Evolutionary conservation across 2,797 vertebrate genomes (phyloP).

Genomic region (Argya squamiceps): DNA sequence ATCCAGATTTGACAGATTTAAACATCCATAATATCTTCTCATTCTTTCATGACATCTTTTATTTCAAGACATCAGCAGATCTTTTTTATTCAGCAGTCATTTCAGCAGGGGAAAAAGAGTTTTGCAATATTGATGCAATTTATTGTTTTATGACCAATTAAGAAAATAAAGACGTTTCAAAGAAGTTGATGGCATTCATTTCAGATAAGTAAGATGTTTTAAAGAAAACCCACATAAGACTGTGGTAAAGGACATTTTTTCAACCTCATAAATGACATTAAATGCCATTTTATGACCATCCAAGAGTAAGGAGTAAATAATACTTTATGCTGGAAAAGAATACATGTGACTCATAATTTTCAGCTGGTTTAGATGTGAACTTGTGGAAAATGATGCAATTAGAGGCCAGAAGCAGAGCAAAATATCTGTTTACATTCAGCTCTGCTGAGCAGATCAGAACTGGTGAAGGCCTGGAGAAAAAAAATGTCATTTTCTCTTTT

Average conservation of each 20-base stretch:
- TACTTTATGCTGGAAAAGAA: neutral
- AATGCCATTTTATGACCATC: neutral
- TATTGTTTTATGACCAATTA: neutral
- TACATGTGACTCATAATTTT: slow-evolving; percentile 14
- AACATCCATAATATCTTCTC: neutral
- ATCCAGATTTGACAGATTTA: neutral
- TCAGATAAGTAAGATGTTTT: neutral
- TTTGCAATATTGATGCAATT: neutral
- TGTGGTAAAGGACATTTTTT: neutral
- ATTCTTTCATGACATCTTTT: neutral
- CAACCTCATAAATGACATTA: neutral
- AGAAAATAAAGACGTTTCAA: neutral
- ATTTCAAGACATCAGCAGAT: neutral
- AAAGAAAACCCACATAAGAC: neutral
- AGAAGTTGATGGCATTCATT: neutral
- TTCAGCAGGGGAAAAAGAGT: neutral
- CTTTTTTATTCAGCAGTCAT: neutral
- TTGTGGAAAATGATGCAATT: slow-evolving; percentile 27
- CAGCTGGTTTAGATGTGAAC: slow-evolving; percentile 10
- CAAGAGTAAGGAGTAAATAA: neutral
- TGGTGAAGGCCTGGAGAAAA: neutral
- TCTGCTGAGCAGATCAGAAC: neutral
- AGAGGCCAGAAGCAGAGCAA: neutral
- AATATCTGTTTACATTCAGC: neutral
- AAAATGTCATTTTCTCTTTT: neutral